Conservation (phyloP, 2,888 invertebrate species). For the Netelia melanura region DNA sequence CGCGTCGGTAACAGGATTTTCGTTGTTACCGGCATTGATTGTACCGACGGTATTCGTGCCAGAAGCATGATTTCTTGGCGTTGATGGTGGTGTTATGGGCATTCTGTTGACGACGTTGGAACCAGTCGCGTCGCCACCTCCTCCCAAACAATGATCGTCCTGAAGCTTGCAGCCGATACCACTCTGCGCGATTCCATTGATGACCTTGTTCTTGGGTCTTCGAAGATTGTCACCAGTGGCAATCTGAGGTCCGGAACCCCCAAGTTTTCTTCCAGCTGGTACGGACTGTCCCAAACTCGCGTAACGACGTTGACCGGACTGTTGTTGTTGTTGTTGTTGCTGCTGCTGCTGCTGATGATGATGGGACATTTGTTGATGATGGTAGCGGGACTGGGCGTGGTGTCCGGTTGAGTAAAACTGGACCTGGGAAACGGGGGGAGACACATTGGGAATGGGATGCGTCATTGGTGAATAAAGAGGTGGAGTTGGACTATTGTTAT, state of each 20-base stretch:
- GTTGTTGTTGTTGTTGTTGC: conserved; percentile 69
- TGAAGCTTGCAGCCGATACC: conserved; percentile 70
- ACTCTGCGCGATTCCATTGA: conserved; percentile 79
- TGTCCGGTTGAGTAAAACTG: conserved; percentile 78
- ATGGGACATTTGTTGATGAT: conserved; percentile 75
- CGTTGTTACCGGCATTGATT: conserved; percentile 72
- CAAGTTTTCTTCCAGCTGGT: conserved; percentile 65
- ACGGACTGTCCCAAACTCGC: conserved; percentile 64
- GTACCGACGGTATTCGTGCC: conserved; percentile 18
- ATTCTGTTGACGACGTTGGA: conserved; percentile 73
- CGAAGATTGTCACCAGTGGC: conserved; percentile 69
- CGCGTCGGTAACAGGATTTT: conserved; percentile 79
- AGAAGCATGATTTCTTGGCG: conserved; percentile 75
- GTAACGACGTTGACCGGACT: conserved; percentile 72
- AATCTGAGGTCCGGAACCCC: conserved; percentile 59
- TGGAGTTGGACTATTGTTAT: conserved; percentile 76
- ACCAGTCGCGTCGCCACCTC: conserved; percentile 78
- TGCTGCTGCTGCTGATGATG: conserved; percentile 65
- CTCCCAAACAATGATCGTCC: conserved; percentile 78
- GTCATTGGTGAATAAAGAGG: conserved; percentile 80
- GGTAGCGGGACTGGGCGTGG: conserved; percentile 69
- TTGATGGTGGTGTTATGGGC: conserved; percentile 81
- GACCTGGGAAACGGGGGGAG: conserved; percentile 82
- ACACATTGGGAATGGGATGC: conserved; percentile 80
- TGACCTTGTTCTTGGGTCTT: conserved; percentile 78